These are phyloP conservation scores for Hyla sarda DNA, from an alignment of 2,113 vertebrate species.

Conservation along the genomic window DNA sequence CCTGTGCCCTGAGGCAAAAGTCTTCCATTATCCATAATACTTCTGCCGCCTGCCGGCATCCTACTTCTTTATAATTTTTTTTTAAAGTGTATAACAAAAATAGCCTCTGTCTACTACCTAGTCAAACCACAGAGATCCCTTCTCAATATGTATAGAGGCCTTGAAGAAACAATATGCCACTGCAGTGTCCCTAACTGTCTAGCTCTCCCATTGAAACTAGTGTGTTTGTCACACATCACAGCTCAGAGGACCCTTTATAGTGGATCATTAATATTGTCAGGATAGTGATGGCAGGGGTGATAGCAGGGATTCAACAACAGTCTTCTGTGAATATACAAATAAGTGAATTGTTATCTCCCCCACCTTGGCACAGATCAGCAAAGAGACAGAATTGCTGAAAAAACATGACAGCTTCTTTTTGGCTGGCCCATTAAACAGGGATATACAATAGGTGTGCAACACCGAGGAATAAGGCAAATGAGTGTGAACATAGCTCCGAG, in stretches of 20 bases:
- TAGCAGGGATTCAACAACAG: constrained; percentile 68
- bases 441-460: constrained; percentile 54
- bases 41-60: constrained; percentile 95
- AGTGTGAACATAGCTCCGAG: constrained; percentile 36
- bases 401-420: constrained; percentile 55
- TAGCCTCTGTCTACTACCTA: constrained; percentile 83
- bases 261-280: constrained; percentile 99
- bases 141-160: constrained; percentile 93
- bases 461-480: constrained; percentile 39
- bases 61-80: constrained; percentile 93
- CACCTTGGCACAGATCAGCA: constrained; percentile 66
- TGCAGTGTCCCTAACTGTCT: constrained; percentile 97
- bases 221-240: constrained; percentile 98
- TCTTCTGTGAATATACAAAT: constrained; percentile 83
- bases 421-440: constrained; percentile 51
- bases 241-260: constrained; percentile 86
- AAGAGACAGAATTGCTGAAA: constrained; percentile 56
- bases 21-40: constrained; percentile 99
- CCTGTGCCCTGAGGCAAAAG: constrained; percentile 96
- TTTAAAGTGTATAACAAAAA: constrained; percentile 92
- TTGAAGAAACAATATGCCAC: constrained; percentile 98
- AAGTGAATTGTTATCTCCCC: constrained; percentile 77
- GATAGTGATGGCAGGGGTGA: constrained; percentile 88
- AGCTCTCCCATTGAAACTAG: constrained; percentile 86
- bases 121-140: constrained; percentile 90